Evolutionary conservation across 2,113 vertebrate genomes (phyloP), one percentile per base, ranked within the genome.

Genomic region (Channa maculata): DNA sequence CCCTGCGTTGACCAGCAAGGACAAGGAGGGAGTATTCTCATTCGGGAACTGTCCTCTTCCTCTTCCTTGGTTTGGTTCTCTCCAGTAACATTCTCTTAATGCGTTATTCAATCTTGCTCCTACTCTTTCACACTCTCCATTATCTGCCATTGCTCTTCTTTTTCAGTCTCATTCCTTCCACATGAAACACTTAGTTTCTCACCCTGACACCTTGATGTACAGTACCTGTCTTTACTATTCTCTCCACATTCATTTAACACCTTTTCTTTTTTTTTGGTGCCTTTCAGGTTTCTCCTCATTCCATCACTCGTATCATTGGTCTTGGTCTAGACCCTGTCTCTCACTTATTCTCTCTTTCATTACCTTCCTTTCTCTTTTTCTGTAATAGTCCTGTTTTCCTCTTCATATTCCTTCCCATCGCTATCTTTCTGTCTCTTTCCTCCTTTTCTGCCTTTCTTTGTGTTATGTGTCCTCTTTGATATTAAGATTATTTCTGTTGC

Each of bases 1-100:
- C 76, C 76, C 58, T 34, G 67, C 45, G 55, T 77, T 24, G 46
- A 59, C 62, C 50, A 15, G 67, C 12, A 46, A 66, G 82, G 74
- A 77, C 67, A 37, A 71, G 44, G 51, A 69, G 44, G 71, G 60
- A 75, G 51, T 57, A 48, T 36, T 44, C 50, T 14, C 36, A 48
- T 58, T 66, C 59, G 34, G 50, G 64, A 76, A 38, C 48, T 37
- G 7, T 61, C 67, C 53, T 63, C 53, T 58, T 80, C 60, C 54
- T 77, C 39, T 66, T 81, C 58, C 8, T 66, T 62, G 44, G 49
- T 74, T 67, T 51, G 57, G 9, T 50, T 60, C 33, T 54, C 33
- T 65, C 48, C 50, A 15, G 13, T 15, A 39, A 41, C 43, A 41
- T 11, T 13, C n/a, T 9, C 38, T 7, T 12, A 6, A 33, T 59